Evolutionary conservation across 2,888 invertebrate genomes (phyloP), one percentile per base, ranked within the genome.

Genomic region (Temnothorax rugatulus): DNA sequence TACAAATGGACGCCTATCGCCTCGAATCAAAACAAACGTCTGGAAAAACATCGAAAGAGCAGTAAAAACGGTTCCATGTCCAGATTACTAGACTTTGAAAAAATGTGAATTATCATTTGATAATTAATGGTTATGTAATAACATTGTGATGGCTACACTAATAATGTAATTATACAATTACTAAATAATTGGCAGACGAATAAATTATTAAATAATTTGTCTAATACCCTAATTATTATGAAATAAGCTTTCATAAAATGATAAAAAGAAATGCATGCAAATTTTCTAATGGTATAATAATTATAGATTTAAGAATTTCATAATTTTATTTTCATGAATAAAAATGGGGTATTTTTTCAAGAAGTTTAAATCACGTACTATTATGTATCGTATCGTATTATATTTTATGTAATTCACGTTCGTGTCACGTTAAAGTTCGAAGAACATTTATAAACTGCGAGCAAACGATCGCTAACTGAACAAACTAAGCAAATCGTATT

Each of bases 171-270:
- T 21, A 21, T 25, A n/a, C 25, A 18, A 18, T 57, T 54, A 25
- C 4, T 21, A 15, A 52, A 71, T 54, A 54, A 64, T 64, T 44
- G 5, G 0, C 5, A 64, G 15, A 68, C 29, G 0, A 25, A 21
- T 41, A 57, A 41, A 73, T 73, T 73, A 57, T 41, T 57, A 38
- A 71, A 38, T n/a, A 38, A 71, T 71, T 54, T 5, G 8, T 38
- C 9, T 54, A 38, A 69, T 34, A 34, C 3, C 13, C n/a, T 50
- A 34, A 15, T 38, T 1, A 41, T 41, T 73, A 73, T 57, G 7
- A 73, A 73, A 73, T 41, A 1, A 25, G 13, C 7, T 57, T 25
- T 50, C 2, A 11, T 0, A 9, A 66, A 8, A 25, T 44, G 0
- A 47, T 34, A 50, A 44, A 59, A 13, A 29, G 44, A 59, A 74